Percentiles rank a stretch among this genome's conserved stretches.
phyloP scores from a whole-genome alignment of 2,113 vertebrate genomes.

The Ceratotherium simum region DNA sequence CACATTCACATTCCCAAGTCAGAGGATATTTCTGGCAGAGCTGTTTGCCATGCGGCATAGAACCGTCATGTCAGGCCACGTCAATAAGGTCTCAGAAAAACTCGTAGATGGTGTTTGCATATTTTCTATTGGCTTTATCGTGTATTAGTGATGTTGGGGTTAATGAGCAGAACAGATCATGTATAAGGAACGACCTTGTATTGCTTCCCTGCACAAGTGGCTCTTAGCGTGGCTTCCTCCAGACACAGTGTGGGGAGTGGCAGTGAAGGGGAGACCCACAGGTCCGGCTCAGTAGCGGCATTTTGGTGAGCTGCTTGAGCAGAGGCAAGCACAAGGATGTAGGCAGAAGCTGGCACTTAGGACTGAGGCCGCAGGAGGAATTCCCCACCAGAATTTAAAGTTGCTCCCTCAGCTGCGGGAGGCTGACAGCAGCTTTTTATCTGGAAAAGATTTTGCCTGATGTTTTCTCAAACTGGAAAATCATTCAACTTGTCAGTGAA shows the following conservation, averaged over 20 bases:
- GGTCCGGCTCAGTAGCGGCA: neutral
- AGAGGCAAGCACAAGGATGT: neutral
- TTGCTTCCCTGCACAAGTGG: neutral
- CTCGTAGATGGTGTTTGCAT: neutral
- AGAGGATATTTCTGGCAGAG: neutral
- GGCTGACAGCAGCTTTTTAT: neutral
- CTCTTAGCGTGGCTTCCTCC: neutral
- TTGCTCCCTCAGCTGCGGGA: neutral
- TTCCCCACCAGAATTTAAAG: neutral
- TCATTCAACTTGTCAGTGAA: conserved; percentile 55
- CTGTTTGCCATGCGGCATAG: rapidly evolving
- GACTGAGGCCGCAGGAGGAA: neutral
- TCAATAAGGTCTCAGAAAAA: neutral
- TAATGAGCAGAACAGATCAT: neutral
- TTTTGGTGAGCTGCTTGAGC: neutral
- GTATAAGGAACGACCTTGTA: neutral
- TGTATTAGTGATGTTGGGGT: neutral
- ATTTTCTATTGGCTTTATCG: neutral
- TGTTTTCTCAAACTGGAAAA: conserved; percentile 61
- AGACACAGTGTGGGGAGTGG: neutral
- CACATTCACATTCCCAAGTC: neutral
- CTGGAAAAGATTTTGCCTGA: conserved; percentile 36
- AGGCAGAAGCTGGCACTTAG: neutral
- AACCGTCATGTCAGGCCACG: neutral
- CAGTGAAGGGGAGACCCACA: neutral